phyloP scores from a whole-genome alignment of 2,113 vertebrate species.

The Dromiciops gliroides region DNA sequence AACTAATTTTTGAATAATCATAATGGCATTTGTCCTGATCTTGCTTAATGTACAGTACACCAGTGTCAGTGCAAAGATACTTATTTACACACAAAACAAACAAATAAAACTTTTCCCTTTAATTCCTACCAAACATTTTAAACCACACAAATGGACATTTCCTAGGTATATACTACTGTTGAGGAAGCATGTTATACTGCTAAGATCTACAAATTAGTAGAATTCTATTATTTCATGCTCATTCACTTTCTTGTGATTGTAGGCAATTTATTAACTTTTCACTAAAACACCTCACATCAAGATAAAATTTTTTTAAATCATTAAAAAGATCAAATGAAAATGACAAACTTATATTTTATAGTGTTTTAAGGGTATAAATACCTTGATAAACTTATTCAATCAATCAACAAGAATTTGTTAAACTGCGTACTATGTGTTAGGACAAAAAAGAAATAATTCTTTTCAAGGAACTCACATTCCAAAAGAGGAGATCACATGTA shows the following conservation, averaged over 20 bases:
- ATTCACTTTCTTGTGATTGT: neutral
- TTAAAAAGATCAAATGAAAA: too few species aligned
- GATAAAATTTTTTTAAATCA: too few species aligned
- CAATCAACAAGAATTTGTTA: neutral
- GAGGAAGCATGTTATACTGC: accelerated
- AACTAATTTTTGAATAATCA: neutral
- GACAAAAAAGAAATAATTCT: neutral
- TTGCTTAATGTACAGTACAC: neutral
- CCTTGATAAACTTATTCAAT: neutral
- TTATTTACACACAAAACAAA: conserved; percentile 18
- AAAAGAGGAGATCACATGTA: neutral
- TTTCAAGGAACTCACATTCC: neutral
- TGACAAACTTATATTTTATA: neutral
- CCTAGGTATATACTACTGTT: accelerated
- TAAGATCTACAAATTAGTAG: neutral
- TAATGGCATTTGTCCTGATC: neutral
- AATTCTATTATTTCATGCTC: too few species aligned
- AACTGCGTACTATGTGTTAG: neutral
- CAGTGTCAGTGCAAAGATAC: neutral
- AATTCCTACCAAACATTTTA: neutral
- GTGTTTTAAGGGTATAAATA: neutral
- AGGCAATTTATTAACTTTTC: neutral
- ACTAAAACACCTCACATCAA: neutral
- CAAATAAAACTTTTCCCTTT: conserved; percentile 21
- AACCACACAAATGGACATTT: conserved; percentile 27